Conservation (phyloP, 2,797 vertebrate genomes). For the Allobates femoralis region DNA sequence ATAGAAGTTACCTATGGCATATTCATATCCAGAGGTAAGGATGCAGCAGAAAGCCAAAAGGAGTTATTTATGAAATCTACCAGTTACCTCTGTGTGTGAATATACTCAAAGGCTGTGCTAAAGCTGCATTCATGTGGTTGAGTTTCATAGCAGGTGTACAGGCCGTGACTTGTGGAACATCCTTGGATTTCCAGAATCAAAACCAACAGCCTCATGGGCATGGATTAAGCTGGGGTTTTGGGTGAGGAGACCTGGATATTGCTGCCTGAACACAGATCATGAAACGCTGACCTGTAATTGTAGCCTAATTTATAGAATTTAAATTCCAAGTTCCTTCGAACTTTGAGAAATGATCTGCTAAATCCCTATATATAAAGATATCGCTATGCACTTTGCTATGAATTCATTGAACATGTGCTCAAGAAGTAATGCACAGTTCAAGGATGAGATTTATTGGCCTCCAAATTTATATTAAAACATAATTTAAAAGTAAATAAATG, state of each 20-base stretch:
- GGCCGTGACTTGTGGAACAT: no score
- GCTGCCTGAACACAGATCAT: no score
- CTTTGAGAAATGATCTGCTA: neutral
- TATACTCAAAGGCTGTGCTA: neutral
- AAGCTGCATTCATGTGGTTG: no score
- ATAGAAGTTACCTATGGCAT: no score
- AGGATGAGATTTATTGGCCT: slow-evolving; percentile 19
- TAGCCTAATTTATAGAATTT: neutral
- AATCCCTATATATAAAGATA: slow-evolving; percentile 66
- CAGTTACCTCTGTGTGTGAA: neutral
- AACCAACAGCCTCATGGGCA: no score
- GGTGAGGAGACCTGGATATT: no score
- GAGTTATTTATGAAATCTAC: neutral
- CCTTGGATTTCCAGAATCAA: no score
- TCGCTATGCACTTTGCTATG: slow-evolving; percentile 58
- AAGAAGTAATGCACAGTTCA: slow-evolving; percentile 15
- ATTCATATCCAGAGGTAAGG: neutral
- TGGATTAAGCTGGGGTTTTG: no score
- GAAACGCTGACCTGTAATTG: no score
- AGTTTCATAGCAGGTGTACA: no score
- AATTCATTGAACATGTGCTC: slow-evolving; percentile 22
- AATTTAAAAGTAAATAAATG: neutral
- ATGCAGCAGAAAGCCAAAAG: neutral
- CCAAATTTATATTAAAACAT: slow-evolving; percentile 18
- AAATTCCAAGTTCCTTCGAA: neutral